Evolutionary conservation across 2,797 vertebrate genomes (phyloP).

Genomic region (Phrynocephalus vlangalii): DNA sequence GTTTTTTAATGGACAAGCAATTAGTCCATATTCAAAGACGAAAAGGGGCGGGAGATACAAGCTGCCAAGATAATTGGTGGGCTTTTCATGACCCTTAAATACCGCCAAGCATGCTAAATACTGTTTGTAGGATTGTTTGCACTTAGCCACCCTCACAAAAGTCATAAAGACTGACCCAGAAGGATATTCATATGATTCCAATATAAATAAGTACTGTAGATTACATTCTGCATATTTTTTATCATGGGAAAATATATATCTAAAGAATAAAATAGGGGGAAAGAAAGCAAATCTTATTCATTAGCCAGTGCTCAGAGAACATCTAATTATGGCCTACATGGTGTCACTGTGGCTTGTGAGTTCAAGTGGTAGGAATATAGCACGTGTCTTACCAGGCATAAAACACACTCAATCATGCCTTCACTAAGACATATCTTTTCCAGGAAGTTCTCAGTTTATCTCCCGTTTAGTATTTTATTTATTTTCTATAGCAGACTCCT

Average conservation of each 20-base stretch:
- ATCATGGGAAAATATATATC: neutral
- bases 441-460: neutral
- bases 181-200: slow-evolving; percentile 36
- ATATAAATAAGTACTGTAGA: slow-evolving; percentile 22
- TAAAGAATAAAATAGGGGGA: neutral
- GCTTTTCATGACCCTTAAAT: slow-evolving; percentile 24
- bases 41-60: slow-evolving; percentile 21
- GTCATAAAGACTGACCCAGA: slow-evolving; percentile 9
- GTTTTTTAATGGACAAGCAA: slow-evolving; percentile 5
- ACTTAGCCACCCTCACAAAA: slow-evolving; percentile 8
- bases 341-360: neutral
- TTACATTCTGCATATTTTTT: neutral
- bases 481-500: neutral
- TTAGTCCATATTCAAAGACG: slow-evolving; percentile 23
- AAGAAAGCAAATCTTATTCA: neutral
- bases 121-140: neutral
- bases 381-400: neutral
- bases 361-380: neutral
- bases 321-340: neutral
- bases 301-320: neutral
- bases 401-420: neutral
- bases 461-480: neutral
- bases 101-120: slow-evolving; percentile 35
- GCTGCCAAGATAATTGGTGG: slow-evolving; percentile 10
- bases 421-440: neutral